Conservation (phyloP, 2,113 vertebrate species). For the Sceloporus tristichus region DNA sequence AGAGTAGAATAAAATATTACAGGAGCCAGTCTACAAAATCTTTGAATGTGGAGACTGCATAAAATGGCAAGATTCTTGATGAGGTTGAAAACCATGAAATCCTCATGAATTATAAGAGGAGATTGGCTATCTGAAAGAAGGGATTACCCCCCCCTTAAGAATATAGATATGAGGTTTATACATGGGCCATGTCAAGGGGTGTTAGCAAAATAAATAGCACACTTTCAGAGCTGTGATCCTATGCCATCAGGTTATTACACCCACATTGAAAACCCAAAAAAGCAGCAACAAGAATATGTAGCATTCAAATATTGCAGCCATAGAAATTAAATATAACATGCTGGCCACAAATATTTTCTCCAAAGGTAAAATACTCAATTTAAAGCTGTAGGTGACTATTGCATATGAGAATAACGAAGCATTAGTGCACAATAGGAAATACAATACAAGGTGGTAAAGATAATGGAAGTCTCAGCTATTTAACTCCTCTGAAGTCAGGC, state of each 20-base stretch:
- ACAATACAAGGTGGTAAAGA: slow-evolving; percentile 12
- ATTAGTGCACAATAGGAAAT: background rate
- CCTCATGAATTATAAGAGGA: slow-evolving; percentile 46
- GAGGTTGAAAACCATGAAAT: background rate
- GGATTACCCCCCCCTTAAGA: slow-evolving; percentile 43
- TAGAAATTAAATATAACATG: background rate
- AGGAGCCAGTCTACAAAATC: slow-evolving; percentile 41
- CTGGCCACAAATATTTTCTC: slow-evolving; percentile 32
- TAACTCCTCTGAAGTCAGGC: slow-evolving; percentile 31
- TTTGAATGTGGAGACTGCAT: slow-evolving; percentile 27
- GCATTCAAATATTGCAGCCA: background rate
- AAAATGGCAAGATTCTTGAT: slow-evolving; percentile 2
- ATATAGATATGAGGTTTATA: slow-evolving; percentile 56
- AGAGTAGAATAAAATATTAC: slow-evolving; percentile 14
- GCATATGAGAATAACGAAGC: slow-evolving; percentile 33
- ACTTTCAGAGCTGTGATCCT: slow-evolving; percentile 43
- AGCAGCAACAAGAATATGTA: slow-evolving; percentile 40
- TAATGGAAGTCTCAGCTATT: background rate
- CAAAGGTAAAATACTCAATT: slow-evolving; percentile 33
- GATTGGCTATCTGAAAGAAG: slow-evolving; percentile 56
- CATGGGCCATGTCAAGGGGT: slow-evolving; percentile 43
- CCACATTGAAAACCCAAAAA: slow-evolving; percentile 30
- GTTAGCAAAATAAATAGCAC: slow-evolving; percentile 50
- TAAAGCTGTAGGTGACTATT: background rate
- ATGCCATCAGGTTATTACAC: slow-evolving; percentile 40